Evolutionary conservation across 2,797 vertebrate species (phyloP).

Genomic region (Epinephelus coioides): DNA sequence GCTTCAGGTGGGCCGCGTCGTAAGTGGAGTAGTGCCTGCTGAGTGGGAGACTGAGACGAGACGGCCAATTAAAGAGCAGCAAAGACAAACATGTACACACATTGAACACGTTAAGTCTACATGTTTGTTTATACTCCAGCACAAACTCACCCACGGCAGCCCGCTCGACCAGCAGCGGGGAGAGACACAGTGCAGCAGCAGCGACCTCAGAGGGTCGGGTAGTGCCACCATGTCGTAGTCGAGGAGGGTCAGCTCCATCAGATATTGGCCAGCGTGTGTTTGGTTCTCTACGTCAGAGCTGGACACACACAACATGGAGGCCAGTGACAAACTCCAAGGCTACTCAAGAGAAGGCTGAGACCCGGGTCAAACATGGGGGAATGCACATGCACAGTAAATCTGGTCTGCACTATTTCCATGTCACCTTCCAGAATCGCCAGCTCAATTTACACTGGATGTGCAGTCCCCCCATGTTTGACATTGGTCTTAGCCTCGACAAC

Average conservation of each 20-base stretch:
- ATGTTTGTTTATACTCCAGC: background rate
- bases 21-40: conserved; percentile 25
- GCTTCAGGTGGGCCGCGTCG: conserved; percentile 1
- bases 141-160: conserved; percentile 89
- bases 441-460: too few species aligned
- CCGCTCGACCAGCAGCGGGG: conserved; percentile 89
- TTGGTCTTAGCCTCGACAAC: too few species aligned
- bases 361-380: too few species aligned
- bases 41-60: background rate
- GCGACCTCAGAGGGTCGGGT: conserved; percentile 92
- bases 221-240: conserved; percentile 95
- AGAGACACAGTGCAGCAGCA: conserved; percentile 90
- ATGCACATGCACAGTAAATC: too few species aligned
- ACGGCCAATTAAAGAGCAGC: rapidly evolving
- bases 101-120: too few species aligned
- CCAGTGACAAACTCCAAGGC: too few species aligned
- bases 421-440: too few species aligned
- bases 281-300: conserved; percentile 91
- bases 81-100: rapidly evolving
- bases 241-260: conserved; percentile 93
- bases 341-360: too few species aligned
- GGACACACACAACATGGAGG: background rate
- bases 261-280: conserved; percentile 94
- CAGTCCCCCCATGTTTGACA: too few species aligned
- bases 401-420: too few species aligned